These are phyloP conservation scores for Rhizomys pruinosus DNA, from an alignment of 2,113 vertebrate genomes.

Conservation along the genomic window DNA sequence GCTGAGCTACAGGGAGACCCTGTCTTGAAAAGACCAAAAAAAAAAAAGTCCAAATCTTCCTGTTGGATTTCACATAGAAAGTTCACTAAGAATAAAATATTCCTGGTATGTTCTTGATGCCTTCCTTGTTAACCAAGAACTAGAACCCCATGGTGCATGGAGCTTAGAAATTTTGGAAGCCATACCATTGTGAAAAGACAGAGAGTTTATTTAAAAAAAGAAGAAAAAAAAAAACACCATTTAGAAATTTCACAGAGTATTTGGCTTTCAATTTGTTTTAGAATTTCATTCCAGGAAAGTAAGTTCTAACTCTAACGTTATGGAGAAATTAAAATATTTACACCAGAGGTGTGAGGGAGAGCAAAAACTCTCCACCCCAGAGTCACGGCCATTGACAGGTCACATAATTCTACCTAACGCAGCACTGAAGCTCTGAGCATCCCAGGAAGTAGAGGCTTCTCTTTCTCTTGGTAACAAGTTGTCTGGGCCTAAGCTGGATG, in stretches of 20 bases:
- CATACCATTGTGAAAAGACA: background rate
- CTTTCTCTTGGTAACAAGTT: conserved; percentile 41
- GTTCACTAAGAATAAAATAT: background rate
- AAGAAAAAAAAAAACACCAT: no score
- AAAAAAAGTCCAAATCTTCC: background rate
- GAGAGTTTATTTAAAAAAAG: background rate
- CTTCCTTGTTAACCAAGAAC: background rate
- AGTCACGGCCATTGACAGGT: conserved; percentile 22
- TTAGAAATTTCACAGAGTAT: conserved; percentile 54
- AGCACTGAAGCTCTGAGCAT: fast-evolving
- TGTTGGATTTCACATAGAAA: background rate
- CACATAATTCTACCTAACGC: conserved; percentile 22
- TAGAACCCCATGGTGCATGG: background rate
- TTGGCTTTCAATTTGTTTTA: conserved; percentile 73
- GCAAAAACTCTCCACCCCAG: background rate
- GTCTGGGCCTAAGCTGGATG: background rate
- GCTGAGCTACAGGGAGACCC: no score
- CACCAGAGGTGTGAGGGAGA: background rate
- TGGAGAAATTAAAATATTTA: conserved; percentile 77
- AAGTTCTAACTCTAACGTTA: conserved; percentile 59
- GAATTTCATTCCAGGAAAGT: conserved; percentile 75
- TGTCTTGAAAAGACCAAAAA: no score
- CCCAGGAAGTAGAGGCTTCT: background rate
- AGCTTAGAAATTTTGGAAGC: background rate
- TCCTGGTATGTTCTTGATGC: background rate